These are phyloP conservation scores for Danionella dracula DNA, from an alignment of 2,797 vertebrate species.

Conservation along the genomic window DNA sequence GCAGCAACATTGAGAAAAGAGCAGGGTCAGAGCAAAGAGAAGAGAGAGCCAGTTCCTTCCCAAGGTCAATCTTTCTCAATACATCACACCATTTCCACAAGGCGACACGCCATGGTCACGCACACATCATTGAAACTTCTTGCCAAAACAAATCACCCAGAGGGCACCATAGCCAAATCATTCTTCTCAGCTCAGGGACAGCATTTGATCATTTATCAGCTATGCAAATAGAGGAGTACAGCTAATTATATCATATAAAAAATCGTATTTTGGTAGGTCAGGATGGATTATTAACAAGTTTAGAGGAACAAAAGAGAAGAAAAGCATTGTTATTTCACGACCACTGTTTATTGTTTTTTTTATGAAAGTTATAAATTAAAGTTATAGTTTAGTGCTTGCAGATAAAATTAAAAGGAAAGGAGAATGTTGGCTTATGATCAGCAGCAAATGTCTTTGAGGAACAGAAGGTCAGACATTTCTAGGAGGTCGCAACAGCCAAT, in stretches of 20 bases:
- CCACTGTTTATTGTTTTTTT: background rate
- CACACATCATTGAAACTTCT: constrained; percentile 15
- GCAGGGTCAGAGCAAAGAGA: constrained; percentile 3
- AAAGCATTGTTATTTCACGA: too few relatives aligned
- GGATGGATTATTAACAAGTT: constrained; percentile 47
- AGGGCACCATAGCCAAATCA: constrained; percentile 5
- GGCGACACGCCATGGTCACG: constrained; percentile 30
- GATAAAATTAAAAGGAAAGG: background rate
- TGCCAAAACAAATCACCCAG: constrained; percentile 37
- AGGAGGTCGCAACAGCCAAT: constrained; percentile 10
- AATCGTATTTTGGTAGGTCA: constrained; percentile 54
- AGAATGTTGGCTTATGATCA: background rate
- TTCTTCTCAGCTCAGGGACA: constrained; percentile 23
- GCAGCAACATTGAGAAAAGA: constrained; percentile 20
- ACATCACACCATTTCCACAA: constrained; percentile 30
- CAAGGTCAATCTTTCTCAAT: constrained; percentile 41
- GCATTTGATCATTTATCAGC: constrained; percentile 8
- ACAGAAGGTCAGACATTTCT: background rate
- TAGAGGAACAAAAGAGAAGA: too few relatives aligned
- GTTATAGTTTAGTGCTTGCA: background rate
- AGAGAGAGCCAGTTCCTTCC: constrained; percentile 26
- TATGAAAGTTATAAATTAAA: background rate
- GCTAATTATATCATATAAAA: constrained; percentile 47
- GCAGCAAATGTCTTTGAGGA: background rate
- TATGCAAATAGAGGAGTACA: constrained; percentile 35